phyloP scores from a whole-genome alignment of 2,888 invertebrate genomes.

The Macrophya alboannulata region DNA sequence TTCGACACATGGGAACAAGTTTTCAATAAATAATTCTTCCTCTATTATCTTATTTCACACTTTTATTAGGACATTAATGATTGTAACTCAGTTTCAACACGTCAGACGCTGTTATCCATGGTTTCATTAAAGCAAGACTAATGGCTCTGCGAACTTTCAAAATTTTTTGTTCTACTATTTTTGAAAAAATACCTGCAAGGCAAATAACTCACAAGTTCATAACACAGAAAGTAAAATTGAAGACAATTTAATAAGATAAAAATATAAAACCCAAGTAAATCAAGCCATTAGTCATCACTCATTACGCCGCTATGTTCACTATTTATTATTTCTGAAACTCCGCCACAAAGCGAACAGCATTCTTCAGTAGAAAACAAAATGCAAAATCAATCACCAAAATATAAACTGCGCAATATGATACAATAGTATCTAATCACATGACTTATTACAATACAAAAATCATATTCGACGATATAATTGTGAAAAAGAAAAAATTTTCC shows the following conservation, averaged over 20 bases:
- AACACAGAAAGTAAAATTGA: neutral
- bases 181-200: neutral
- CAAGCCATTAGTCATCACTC: neutral
- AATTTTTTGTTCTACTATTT: neutral
- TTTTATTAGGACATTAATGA: constrained; percentile 11
- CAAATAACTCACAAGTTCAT: neutral
- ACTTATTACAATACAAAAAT: constrained; percentile 9
- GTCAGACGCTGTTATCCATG: neutral
- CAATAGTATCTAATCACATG: neutral
- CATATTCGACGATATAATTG: neutral
- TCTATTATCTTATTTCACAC: constrained; percentile 41
- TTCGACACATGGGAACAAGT: constrained; percentile 19
- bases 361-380: constrained; percentile 16
- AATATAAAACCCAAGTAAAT: neutral
- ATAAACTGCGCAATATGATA: neutral
- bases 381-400: neutral
- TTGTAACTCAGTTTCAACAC: constrained; percentile 15
- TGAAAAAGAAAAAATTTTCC: neutral
- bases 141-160: neutral
- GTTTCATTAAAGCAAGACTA: constrained; percentile 4
- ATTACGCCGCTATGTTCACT: neutral
- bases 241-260: neutral
- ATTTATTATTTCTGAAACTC: neutral
- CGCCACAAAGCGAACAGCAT: neutral
- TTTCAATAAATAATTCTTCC: constrained; percentile 36